These are phyloP conservation scores for Panthera tigris DNA, from an alignment of 2,113 vertebrate genomes.

Conservation along the genomic window DNA sequence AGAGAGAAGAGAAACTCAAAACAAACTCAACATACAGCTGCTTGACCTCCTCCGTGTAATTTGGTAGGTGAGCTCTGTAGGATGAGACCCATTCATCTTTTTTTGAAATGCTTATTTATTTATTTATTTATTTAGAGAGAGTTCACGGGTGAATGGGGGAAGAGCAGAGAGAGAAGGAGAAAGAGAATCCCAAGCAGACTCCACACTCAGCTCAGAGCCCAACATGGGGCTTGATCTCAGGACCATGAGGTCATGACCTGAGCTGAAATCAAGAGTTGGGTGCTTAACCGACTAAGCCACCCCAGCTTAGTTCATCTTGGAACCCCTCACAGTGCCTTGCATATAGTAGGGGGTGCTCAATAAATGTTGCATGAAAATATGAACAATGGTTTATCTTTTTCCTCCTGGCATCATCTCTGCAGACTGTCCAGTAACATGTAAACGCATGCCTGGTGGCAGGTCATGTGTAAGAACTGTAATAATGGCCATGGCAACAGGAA, in stretches of 20 bases:
- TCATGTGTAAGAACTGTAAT: neutral
- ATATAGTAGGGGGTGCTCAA: neutral
- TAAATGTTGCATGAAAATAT: neutral
- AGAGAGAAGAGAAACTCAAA: neutral
- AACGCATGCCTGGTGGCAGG: neutral
- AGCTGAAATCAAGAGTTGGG: too few species aligned
- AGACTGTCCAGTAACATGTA: neutral
- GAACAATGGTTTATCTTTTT: neutral
- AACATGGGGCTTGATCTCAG: too few species aligned
- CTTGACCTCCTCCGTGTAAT: neutral
- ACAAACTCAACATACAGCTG: neutral
- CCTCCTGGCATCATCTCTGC: neutral
- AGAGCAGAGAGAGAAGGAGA: too few species aligned
- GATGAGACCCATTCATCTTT: neutral
- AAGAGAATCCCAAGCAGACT: too few species aligned
- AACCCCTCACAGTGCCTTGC: neutral
- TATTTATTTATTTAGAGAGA: too few species aligned
- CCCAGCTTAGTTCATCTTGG: neutral
- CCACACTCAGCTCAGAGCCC: too few species aligned
- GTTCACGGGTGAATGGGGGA: too few species aligned
- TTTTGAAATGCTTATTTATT: too few species aligned
- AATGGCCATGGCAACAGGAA: neutral
- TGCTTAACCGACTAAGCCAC: too few species aligned
- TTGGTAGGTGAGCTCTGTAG: neutral
- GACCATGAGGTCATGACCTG: too few species aligned